phyloP scores from a whole-genome alignment of 2,113 vertebrate species.

The Columba livia region DNA sequence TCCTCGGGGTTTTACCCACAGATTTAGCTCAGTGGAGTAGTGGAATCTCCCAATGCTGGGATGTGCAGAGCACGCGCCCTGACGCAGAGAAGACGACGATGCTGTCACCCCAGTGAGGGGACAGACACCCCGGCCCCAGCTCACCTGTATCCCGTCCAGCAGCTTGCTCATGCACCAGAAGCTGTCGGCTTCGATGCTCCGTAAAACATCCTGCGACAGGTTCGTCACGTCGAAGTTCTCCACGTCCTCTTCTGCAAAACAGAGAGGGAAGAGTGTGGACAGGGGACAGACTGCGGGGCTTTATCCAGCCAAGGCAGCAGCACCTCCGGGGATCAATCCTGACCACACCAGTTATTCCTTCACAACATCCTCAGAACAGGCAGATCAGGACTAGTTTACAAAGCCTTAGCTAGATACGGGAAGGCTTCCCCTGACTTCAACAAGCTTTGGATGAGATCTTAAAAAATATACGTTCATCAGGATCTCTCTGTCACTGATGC shows the following conservation, averaged over 20 bases:
- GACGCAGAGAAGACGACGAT: background rate
- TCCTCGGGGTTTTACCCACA: background rate
- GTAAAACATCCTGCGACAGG: constrained; percentile 87
- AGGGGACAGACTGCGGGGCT: background rate
- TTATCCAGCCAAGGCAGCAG: background rate
- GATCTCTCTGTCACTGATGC: background rate
- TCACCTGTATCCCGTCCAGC: constrained; percentile 96
- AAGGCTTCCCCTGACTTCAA: background rate
- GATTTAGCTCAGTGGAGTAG: background rate
- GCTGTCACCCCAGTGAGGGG: background rate
- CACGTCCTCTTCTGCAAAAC: constrained; percentile 89
- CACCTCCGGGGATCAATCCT: background rate
- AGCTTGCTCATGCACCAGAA: constrained; percentile 99
- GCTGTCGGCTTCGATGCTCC: constrained; percentile 96
- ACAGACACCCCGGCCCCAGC: background rate
- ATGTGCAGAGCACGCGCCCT: background rate
- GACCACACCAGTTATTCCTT: background rate
- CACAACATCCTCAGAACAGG: background rate
- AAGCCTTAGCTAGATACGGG: background rate
- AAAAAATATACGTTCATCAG: background rate
- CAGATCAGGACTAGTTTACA: background rate
- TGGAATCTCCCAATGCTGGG: background rate
- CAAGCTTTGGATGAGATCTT: background rate
- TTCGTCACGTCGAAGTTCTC: constrained; percentile 94
- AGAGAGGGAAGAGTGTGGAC: background rate